phyloP scores from a whole-genome alignment of 2,113 vertebrate species.

The Abramis brama region DNA sequence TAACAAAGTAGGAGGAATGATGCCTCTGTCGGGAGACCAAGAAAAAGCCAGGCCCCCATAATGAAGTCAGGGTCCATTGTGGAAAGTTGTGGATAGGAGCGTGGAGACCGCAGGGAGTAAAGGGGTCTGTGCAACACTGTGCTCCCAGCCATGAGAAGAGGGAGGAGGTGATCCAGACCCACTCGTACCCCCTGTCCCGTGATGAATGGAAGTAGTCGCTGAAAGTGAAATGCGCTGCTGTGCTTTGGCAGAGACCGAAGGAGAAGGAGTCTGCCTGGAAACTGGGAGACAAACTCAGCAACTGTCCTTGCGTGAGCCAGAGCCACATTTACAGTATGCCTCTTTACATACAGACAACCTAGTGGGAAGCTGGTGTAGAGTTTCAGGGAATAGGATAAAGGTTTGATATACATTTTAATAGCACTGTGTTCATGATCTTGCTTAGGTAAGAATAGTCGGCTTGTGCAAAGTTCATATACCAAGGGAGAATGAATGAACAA shows the following conservation, averaged over 20 bases:
- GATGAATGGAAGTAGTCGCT: slow-evolving; percentile 81
- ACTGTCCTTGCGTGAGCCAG: slow-evolving; percentile 69
- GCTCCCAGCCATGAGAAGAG: slow-evolving; percentile 65
- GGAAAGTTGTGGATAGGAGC: slow-evolving; percentile 71
- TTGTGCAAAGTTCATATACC: slow-evolving; percentile 19
- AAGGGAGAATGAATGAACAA: slow-evolving; percentile 29
- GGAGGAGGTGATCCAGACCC: slow-evolving; percentile 63
- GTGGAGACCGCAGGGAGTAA: slow-evolving; percentile 68
- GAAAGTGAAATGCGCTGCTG: slow-evolving; percentile 79
- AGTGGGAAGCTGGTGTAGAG: slow-evolving; percentile 43
- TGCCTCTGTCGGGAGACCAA: slow-evolving; percentile 67
- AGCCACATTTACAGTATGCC: neutral
- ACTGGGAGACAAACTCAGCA: slow-evolving; percentile 69
- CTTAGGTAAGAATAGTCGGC: neutral
- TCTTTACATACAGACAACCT: neutral
- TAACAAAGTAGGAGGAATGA: slow-evolving; percentile 83
- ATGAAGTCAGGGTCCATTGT: slow-evolving; percentile 75
- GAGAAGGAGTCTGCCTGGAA: slow-evolving; percentile 65
- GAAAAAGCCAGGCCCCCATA: slow-evolving; percentile 64
- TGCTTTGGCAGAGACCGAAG: slow-evolving; percentile 66
- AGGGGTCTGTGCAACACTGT: slow-evolving; percentile 40
- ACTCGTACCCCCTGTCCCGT: slow-evolving; percentile 71
- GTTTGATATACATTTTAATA: slow-evolving; percentile 18
- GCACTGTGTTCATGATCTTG: neutral
- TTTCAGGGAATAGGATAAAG: neutral